A percentile compares a stretch with the other conserved stretches of the same genome.
These are phyloP conservation scores for Heteromormyrus szaboi DNA, from an alignment of 2,797 vertebrate genomes.

Conservation along the genomic window DNA sequence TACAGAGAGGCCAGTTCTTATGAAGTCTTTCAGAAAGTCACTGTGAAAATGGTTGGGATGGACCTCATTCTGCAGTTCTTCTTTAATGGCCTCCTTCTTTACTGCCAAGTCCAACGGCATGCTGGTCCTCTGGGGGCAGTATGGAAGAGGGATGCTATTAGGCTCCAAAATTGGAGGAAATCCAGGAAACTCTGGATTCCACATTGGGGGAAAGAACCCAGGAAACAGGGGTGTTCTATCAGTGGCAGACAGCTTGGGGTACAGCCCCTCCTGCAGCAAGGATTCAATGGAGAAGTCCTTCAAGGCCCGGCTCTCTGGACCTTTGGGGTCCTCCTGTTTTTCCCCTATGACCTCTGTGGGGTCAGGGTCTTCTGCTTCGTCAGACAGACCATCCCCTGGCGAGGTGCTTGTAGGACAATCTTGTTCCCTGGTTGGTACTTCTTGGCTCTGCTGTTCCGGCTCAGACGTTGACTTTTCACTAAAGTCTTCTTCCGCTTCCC, in stretches of 20 bases:
- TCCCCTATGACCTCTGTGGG: constrained; percentile 54
- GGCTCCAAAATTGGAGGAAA: constrained; percentile 77
- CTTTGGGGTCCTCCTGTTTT: constrained; percentile 51
- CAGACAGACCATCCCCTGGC: constrained; percentile 42
- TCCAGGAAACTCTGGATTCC: constrained; percentile 76
- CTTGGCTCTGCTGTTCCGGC: constrained; percentile 64
- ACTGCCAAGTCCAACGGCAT: constrained; percentile 83
- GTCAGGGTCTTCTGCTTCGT: constrained; percentile 46
- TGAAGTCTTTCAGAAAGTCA: constrained; percentile 86
- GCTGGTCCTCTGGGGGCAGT: constrained; percentile 55
- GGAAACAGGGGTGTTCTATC: constrained; percentile 82
- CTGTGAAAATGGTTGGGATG: constrained; percentile 69
- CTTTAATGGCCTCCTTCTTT: constrained; percentile 88
- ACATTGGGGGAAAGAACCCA: constrained; percentile 84
- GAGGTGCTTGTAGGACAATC: constrained; percentile 76
- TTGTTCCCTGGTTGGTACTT: constrained; percentile 33
- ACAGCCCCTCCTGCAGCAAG: constrained; percentile 85
- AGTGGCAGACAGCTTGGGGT: constrained; percentile 75
- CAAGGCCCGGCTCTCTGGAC: constrained; percentile 66
- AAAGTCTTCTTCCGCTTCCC: constrained; percentile 73
- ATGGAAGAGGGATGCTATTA: constrained; percentile 33
- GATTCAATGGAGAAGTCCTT: constrained; percentile 95
- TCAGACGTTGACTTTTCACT: constrained; percentile 71
- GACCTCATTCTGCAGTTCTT: constrained; percentile 86
- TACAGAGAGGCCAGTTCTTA: constrained; percentile 64